Base-by-base conservation (phyloP, 2,797 vertebrate species). In the Sebastiscus albofasciatus region DNA sequence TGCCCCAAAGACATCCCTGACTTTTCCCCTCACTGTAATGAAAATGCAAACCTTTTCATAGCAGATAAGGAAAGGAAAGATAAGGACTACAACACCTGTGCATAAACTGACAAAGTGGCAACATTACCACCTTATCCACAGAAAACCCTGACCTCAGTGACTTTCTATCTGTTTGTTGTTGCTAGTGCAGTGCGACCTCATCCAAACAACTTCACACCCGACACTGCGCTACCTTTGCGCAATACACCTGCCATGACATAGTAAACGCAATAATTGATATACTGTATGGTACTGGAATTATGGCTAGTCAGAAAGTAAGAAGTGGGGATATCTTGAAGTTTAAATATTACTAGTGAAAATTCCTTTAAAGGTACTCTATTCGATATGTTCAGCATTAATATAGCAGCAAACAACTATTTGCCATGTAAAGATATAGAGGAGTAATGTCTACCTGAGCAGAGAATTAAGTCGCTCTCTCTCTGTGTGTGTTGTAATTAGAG, bases 31-130 rank as follows among this genome's bases (percentile, higher is more conserved):
- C 33, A 31, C n/a, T 72, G 20, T 39, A 56, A 64, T 68, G 24
- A 58, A 64, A 73, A 67, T 20, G 13, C 20, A 66, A 64, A 67
- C 65, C 76, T 67, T 58, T 67, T 68, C 7, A 49, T 29, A 27
- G 65, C 26, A 58, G 74, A 71, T 64, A 56, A 56, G 27, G 68
- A 22, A 9, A 14, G 34, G 2, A 42, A 24, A 22, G 69, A 33
- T 29, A 16, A 69, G 2, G 6, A 22, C 54, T 27, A 13, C 54
- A 31, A 55, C 10, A 39, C 29, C n/a, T 61, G 24, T 4, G 18
- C 29, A 61, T 10, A 55, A 39, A 11, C 18, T 59, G 27, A 54
- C 12, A 75, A 52, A 67, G 5, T 62, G n/a, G 3, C 24, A 56
- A 36, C 42, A 62, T 54, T 18, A 56, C 62, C 11, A 27, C 31